phyloP scores from a whole-genome alignment of 1,140 invertebrate species.

The Charaxes varanes region DNA sequence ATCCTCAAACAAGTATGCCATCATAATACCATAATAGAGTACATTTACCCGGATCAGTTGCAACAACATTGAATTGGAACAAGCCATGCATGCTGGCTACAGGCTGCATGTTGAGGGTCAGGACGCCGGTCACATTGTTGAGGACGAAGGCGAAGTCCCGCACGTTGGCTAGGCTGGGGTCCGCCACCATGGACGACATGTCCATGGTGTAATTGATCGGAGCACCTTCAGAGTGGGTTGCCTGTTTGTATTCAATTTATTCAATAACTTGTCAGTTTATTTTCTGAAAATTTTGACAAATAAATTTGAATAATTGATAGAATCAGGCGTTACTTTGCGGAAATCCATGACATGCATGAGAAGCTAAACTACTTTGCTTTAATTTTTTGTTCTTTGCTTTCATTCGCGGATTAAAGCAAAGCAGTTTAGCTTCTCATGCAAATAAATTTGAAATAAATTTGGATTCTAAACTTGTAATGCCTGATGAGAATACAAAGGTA shows the following conservation, averaged over 20 bases:
- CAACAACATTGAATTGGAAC: slow-evolving; percentile 73
- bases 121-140: slow-evolving; percentile 44
- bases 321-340: too few species aligned
- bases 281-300: too few species aligned
- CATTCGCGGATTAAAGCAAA: background rate
- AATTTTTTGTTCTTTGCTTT: background rate
- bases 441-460: too few species aligned
- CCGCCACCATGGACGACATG: slow-evolving; percentile 43
- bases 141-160: slow-evolving; percentile 56
- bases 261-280: too few species aligned
- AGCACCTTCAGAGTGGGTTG: slow-evolving; percentile 68
- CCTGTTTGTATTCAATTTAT: slow-evolving; percentile 38
- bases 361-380: too few species aligned
- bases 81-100: slow-evolving; percentile 71
- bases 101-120: slow-evolving; percentile 67
- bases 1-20: too few species aligned
- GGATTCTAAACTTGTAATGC: too few species aligned
- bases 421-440: too few species aligned
- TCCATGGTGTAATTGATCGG: slow-evolving; percentile 60
- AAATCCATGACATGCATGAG: too few species aligned
- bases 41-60: slow-evolving; percentile 62
- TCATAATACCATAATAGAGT: background rate
- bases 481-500: too few species aligned
- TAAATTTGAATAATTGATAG: too few species aligned
- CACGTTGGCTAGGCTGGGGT: slow-evolving; percentile 43